Evolutionary conservation across 1,140 invertebrate genomes (phyloP).

Genomic region (Brachionus angularis): DNA sequence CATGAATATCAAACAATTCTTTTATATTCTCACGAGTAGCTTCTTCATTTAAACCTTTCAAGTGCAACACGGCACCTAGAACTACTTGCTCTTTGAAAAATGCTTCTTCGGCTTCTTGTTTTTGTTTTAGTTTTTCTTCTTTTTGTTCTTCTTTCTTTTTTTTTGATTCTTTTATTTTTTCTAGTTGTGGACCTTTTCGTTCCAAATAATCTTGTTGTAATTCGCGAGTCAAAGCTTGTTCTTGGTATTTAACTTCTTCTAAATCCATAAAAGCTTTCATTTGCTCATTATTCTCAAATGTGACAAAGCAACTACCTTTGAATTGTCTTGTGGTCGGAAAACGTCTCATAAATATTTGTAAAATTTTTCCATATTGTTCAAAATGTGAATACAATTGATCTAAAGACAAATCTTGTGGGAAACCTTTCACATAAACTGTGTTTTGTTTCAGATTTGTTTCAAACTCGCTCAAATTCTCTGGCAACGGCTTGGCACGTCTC

Average conservation of each 20-base stretch:
- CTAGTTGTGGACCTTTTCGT: conserved; percentile 19
- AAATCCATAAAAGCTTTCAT: conserved; percentile 37
- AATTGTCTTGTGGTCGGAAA: conserved; percentile 33
- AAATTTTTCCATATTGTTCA: conserved; percentile 20
- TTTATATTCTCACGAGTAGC: conserved; percentile 37
- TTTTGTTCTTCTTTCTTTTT: conserved; percentile 29
- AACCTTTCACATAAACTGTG: conserved; percentile 42
- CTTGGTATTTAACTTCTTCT: conserved; percentile 14
- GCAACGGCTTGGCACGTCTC: conserved; percentile 10
- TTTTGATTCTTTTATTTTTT: conserved; percentile 37
- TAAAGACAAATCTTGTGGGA: conserved; percentile 9
- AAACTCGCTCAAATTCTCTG: conserved; percentile 30
- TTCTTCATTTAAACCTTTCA: not conserved
- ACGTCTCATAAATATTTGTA: conserved; percentile 42
- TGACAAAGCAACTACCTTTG: conserved; percentile 43
- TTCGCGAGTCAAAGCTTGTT: not conserved
- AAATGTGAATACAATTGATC: conserved; percentile 29
- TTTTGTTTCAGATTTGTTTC: conserved; percentile 30
- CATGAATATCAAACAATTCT: conserved; percentile 30
- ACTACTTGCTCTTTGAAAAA: conserved; percentile 22
- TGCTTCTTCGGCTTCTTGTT: conserved; percentile 24
- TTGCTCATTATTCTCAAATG: conserved; percentile 36
- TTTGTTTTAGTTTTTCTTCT: conserved; percentile 23
- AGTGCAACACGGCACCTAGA: conserved; percentile 19
- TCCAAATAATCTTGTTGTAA: conserved; percentile 40